phyloP scores from a whole-genome alignment of 2,888 invertebrate genomes.

The Parnassius apollo region DNA sequence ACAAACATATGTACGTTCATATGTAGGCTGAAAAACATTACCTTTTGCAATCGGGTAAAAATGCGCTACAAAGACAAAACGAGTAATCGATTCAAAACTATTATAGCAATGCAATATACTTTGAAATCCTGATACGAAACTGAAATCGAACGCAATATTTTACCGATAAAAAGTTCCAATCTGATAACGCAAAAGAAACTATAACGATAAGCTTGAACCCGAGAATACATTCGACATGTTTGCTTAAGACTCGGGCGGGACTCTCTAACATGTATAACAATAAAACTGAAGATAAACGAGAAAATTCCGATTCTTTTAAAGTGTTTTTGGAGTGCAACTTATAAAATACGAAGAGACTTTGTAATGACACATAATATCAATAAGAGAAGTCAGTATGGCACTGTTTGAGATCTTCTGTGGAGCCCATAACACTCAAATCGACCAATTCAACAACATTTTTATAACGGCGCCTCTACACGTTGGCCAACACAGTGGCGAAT shows the following conservation, averaged over 20 bases:
- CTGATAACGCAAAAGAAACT: constrained; percentile 19
- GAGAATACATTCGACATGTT: constrained; percentile 24
- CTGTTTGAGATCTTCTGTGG: no score
- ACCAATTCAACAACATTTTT: no score
- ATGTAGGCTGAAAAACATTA: no score
- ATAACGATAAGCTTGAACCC: constrained; percentile 26
- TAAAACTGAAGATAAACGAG: constrained; percentile 23
- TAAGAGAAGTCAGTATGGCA: no score
- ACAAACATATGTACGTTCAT: no score
- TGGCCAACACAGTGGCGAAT: no score
- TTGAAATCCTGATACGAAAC: no score
- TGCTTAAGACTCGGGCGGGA: constrained; percentile 17
- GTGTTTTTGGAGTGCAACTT: constrained; percentile 23
- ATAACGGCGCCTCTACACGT: no score
- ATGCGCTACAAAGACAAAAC: no score
- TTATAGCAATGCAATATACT: constrained; percentile 10
- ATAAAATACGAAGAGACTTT: constrained; percentile 9
- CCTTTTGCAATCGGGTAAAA: no score
- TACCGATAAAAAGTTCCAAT: constrained; percentile 18
- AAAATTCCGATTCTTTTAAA: constrained; percentile 25
- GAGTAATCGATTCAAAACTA: constrained; percentile 1
- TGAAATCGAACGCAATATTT: constrained; percentile 14
- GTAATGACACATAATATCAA: neutral
- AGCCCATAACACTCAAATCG: no score
- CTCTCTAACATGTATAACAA: constrained; percentile 25